phyloP scores from a whole-genome alignment of 2,888 invertebrate genomes.

The Sarcophaga variegata region DNA sequence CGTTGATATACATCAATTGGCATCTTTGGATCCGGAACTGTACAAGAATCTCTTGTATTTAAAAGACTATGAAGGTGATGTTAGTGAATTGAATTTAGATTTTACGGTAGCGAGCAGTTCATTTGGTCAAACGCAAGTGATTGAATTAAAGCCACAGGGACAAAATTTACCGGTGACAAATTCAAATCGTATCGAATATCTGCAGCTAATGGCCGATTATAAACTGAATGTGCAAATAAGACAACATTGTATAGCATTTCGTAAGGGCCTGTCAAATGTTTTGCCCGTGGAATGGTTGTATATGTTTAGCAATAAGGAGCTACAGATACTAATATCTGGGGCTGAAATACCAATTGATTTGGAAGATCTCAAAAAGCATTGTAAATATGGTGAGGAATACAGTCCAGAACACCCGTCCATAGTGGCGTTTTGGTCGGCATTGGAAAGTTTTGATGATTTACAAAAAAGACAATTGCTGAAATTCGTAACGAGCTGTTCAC shows the following conservation, averaged over 20 bases:
- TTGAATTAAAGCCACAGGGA: slow-evolving; percentile 96
- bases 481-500: slow-evolving; percentile 98
- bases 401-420: slow-evolving; percentile 92
- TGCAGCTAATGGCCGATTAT: slow-evolving; percentile 97
- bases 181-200: slow-evolving; percentile 97
- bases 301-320: slow-evolving; percentile 96
- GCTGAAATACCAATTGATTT: slow-evolving; percentile 97
- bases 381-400: slow-evolving; percentile 95
- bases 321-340: slow-evolving; percentile 98
- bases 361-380: slow-evolving; percentile 91
- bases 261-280: slow-evolving; percentile 94
- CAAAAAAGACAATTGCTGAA: slow-evolving; percentile 94
- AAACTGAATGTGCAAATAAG: slow-evolving; percentile 95
- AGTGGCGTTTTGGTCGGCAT: slow-evolving; percentile 93
- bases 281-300: slow-evolving; percentile 96
- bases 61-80: slow-evolving; percentile 92
- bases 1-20: slow-evolving; percentile 94
- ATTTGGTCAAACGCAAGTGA: slow-evolving; percentile 93
- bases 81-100: slow-evolving; percentile 93
- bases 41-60: slow-evolving; percentile 95
- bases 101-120: slow-evolving; percentile 96
- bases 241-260: slow-evolving; percentile 93
- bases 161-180: slow-evolving; percentile 94
- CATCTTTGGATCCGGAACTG: slow-evolving; percentile 92
- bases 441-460: slow-evolving; percentile 90